Evolutionary conservation across 2,888 invertebrate species (phyloP), one percentile per base, ranked within the genome.

Genomic region (Holacanthella duospinosa): DNA sequence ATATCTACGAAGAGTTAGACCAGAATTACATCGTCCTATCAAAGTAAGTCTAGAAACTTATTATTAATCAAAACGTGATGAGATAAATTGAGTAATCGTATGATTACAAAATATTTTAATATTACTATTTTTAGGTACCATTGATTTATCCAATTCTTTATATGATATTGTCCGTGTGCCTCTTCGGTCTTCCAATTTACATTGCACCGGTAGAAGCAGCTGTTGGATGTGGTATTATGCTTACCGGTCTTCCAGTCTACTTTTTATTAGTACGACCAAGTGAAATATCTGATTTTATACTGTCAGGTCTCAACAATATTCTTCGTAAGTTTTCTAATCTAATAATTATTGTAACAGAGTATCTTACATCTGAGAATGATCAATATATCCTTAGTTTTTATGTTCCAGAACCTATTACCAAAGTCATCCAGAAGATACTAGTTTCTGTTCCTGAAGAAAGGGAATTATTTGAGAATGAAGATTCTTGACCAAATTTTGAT

Each of bases 171-270:
- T 91, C 93, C 72, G 80, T 85, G 61, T 88, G 87, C 72, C 79
- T 95, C 60, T 87, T 93, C 29, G 75, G 89, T 58, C 60, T 70
- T 27, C 71, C 71, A 21, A 60, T 71, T 2, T 68, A 68, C 29
- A 63, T 63, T 53, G 62, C 68, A 24, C 74, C 67, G 48, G 53
- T 59, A 61, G 62, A 73, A 69, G 55, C 78, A 62, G 82, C 84
- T 0, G 84, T 89, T 71, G 89, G 89, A 1, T 76, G 86, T 2
- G 82, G 80, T 9, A 88, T 92, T 48, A 84, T 88, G 0, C 75
- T 89, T 16, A 85, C 88, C 16, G 91, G 91, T 28, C 81, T 92
- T 66, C 93, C 92, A 6, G 86, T 91, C 3, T 92, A 91, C 77
- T 85, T 86, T 73, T 71, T 87, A 2, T 59, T 68, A 43, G 60